A percentile compares a stretch with the other conserved stretches of the same genome.
These are phyloP conservation scores for Lophotriccus pileatus DNA, from an alignment of 2,797 vertebrate species.

Conservation along the genomic window DNA sequence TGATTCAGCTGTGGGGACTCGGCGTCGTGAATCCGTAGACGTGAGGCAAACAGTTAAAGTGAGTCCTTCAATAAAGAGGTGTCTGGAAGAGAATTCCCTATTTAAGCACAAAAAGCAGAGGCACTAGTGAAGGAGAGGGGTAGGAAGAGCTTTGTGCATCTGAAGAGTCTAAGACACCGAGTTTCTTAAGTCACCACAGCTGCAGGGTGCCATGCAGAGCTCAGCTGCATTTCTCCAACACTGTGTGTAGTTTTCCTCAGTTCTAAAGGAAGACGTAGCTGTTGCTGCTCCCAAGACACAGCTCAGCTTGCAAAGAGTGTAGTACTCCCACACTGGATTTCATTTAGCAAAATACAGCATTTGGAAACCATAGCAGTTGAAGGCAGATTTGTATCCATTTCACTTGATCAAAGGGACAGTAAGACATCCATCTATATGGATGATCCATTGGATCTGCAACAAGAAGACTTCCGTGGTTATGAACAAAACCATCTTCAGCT, in stretches of 20 bases:
- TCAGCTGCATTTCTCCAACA: not conserved
- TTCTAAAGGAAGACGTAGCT: constrained; percentile 8
- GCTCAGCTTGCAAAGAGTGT: constrained; percentile 42
- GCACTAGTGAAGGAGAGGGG: not conserved
- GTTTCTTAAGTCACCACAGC: not conserved
- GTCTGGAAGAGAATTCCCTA: not conserved
- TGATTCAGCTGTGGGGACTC: not conserved
- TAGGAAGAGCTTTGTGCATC: not conserved
- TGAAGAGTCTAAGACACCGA: not conserved
- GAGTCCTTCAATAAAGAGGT: not conserved
- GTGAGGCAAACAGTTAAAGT: not conserved
- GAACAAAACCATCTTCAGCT: not conserved
- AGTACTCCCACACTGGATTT: constrained; percentile 18
- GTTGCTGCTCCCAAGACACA: constrained; percentile 37
- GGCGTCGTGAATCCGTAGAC: not conserved
- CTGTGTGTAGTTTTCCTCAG: not conserved
- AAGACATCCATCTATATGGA: not conserved
- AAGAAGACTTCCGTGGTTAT: not conserved
- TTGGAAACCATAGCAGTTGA: not conserved
- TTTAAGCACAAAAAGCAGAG: not conserved
- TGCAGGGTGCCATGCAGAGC: not conserved
- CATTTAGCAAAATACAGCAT: not conserved
- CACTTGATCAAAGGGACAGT: not conserved
- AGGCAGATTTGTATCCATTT: not conserved
- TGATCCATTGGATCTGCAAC: not conserved